Evolutionary conservation across 2,888 invertebrate species (phyloP).

Genomic region (Sialis lutaria): DNA sequence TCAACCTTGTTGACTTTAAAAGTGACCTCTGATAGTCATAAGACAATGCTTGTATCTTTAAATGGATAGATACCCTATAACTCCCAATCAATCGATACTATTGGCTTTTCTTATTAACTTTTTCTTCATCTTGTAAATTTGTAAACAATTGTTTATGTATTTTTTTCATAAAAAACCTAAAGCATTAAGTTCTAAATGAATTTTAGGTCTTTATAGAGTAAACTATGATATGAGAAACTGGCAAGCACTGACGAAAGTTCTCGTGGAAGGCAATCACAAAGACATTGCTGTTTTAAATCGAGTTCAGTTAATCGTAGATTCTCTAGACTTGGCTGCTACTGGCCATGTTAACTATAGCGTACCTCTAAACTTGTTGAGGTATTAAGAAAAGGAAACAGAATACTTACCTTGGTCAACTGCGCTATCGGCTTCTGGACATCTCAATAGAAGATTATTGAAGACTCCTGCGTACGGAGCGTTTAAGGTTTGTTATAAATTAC

Average conservation of each 20-base stretch:
- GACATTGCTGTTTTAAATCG: conserved; percentile 51
- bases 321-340: conserved; percentile 47
- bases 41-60: too few relatives aligned
- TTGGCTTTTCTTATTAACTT: too few relatives aligned
- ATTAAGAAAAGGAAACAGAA: conserved; percentile 32
- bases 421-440: conserved; percentile 36
- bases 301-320: conserved; percentile 70
- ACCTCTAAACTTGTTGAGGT: conserved; percentile 34
- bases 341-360: conserved; percentile 45
- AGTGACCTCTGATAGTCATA: too few relatives aligned
- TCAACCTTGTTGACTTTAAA: too few relatives aligned
- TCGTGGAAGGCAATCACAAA: conserved; percentile 33
- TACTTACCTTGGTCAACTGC: conserved; percentile 48
- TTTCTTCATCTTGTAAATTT: too few relatives aligned
- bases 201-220: conserved; percentile 46
- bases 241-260: conserved; percentile 38
- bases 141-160: too few relatives aligned
- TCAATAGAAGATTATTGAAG: conserved; percentile 41
- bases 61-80: too few relatives aligned
- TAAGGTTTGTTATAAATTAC: conserved; percentile 34
- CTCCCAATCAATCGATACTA: too few relatives aligned
- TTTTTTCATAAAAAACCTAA: too few relatives aligned
- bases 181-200: too few relatives aligned
- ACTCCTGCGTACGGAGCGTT: conserved; percentile 42
- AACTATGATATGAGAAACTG: conserved; percentile 65